phyloP scores from a whole-genome alignment of 2,888 invertebrate genomes.

The Strigamia crassipes region DNA sequence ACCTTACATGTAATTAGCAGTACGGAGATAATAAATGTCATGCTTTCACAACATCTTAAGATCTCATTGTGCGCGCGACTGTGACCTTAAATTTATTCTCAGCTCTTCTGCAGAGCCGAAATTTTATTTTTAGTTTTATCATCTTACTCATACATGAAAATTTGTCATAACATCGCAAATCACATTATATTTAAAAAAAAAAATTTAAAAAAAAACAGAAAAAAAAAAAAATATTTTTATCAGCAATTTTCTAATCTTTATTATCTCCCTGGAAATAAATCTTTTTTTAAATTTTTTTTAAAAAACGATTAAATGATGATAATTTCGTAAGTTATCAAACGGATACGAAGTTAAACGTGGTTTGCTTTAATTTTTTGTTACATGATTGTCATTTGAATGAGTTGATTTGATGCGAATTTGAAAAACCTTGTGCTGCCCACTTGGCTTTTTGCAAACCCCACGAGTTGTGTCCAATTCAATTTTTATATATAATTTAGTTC shows the following conservation, averaged over 20 bases:
- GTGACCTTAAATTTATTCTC: conserved; percentile 40
- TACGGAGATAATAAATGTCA: background rate
- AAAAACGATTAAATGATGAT: too few species aligned
- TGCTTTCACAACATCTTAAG: background rate
- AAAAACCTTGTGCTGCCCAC: background rate
- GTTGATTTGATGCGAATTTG: background rate
- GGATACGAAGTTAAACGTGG: too few species aligned
- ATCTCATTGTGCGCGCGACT: conserved; percentile 29
- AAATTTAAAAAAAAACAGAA: background rate
- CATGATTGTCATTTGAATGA: background rate
- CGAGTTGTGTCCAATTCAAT: background rate
- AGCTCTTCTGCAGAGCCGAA: conserved; percentile 6
- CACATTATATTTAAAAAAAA: background rate
- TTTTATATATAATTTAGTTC: background rate
- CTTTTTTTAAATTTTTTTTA: too few species aligned
- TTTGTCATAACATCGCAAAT: conserved; percentile 27
- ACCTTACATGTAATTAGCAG: background rate
- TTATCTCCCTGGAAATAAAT: background rate
- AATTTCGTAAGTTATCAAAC: background rate
- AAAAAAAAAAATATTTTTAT: background rate
- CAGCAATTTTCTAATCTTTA: too few species aligned
- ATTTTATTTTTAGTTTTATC: conserved; percentile 7
- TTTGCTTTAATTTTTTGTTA: background rate
- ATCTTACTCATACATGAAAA: background rate
- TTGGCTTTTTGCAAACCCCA: background rate